Conservation (phyloP, 2,797 vertebrate species). For the Xyrichtys novacula region DNA sequence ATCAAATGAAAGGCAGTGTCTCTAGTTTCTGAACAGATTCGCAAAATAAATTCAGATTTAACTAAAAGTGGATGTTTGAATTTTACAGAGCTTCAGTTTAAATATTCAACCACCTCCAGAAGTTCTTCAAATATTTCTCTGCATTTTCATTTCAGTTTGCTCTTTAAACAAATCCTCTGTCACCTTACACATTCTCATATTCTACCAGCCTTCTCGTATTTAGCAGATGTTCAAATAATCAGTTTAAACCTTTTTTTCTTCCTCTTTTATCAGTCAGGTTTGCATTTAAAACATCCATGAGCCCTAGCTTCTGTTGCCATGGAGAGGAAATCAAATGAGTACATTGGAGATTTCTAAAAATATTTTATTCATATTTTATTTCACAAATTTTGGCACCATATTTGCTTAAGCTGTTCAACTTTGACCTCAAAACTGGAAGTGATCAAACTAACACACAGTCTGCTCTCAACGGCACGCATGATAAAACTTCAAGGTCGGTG, state of each 20-base stretch:
- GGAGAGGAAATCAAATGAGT: neutral
- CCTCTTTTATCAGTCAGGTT: neutral
- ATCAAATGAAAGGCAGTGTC: conserved; percentile 45
- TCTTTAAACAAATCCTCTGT: neutral
- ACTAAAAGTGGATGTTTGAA: conserved; percentile 22
- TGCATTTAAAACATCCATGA: neutral
- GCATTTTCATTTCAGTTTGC: neutral
- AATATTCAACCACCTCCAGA: neutral
- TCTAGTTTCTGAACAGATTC: conserved; percentile 17
- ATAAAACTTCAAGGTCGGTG: no score
- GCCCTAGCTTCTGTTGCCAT: neutral
- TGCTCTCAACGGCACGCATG: no score
- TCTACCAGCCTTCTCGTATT: no score
- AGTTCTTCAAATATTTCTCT: neutral
- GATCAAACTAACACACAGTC: no score
- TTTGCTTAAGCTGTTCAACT: neutral
- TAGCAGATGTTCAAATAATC: neutral
- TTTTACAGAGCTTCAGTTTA: conserved; percentile 8
- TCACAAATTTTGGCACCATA: neutral
- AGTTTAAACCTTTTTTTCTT: neutral
- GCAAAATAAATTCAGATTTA: conserved; percentile 34
- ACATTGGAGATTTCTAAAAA: neutral
- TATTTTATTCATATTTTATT: neutral
- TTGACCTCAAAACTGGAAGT: no score
- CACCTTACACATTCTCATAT: neutral